Base-by-base conservation (phyloP, 2,888 invertebrate genomes). In the Melieria picta region DNA sequence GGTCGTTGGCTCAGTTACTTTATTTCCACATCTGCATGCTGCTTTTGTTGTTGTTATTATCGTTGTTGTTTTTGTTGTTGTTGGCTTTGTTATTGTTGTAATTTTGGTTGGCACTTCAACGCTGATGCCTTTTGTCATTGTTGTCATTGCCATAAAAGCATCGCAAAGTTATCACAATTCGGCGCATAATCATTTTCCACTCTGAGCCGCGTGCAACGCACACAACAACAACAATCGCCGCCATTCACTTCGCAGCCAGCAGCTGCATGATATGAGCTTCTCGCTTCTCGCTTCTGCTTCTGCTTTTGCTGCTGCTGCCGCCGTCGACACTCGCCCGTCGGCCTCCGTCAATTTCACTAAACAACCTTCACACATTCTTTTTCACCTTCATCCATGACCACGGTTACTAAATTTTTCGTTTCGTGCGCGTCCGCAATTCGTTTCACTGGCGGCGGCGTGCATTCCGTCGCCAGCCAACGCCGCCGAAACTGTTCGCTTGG, bases 341-440 rank as follows among this genome's bases (percentile, higher is more conserved):
- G 65, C 58, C 66, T 60, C 60, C 57, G 62, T 47, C 61, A 68
- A 78, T 84, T 82, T 84, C 82, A 80, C 82, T 79, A 83, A 85
- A 85, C 82, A 85, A 83, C 84, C 84, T 84, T 84, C 84, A 85
- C 84, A 83, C 84, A 83, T 85, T 83, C 85, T 76, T 74, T 73
- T 83, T 84, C 82, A 82, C 82, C 83, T 83, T 84, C 80, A 83
- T 80, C 84, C 84, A 84, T 84, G 84, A 84, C 84, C 84, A 84
- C 81, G 80, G 85, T 82, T 84, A 84, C 85, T 83, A 81, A 83
- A 79, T 82, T 80, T 78, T 74, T 67, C 61, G 58, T 48, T 67
- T 56, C 13, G 16, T 30, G 30, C 30, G 30, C 30, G 30, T 30
- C 30, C 30, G 30, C 30, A 3, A 30, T 30, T 30, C 30, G 30